Evolutionary conservation across 2,888 invertebrate species (phyloP), one percentile per base, ranked within the genome.

Genomic region (Epinotia nisella): DNA sequence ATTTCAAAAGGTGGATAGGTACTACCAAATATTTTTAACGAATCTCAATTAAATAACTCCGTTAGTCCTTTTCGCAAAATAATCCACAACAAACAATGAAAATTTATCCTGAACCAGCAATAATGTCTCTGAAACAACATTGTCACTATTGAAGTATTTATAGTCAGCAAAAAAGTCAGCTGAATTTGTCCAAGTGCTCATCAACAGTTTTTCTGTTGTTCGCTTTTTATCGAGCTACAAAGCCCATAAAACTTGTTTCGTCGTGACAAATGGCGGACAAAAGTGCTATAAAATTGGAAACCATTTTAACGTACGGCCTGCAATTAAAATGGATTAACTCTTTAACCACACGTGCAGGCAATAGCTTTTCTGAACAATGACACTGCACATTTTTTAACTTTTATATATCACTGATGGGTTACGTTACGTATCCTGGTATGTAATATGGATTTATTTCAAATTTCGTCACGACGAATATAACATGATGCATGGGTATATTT

Each of bases 261-360:
- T 51, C 21, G 65, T 66, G 71, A 71, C 71, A 71, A 71, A 71
- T 66, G 71, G 66, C 41, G 53, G 24, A 41, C 59, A 60, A 60
- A 71, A 66, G 17, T 53, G 71, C 60, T 71, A 66, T 71, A 66
- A 60, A 71, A 66, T 71, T 65, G 39, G 65, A 39, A 39, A 41
- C 65, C 71, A 51, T 71, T 71, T 71, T 66, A 66, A 71, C 53
- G 66, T 45, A 55, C 64, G 53, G 13, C 49, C 70, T 15, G 19
- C 71, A 66, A 71, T 71, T 66, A 66, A 71, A 71, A 55, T 19
- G 65, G 65, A 66, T 71, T 71, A 71, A 66, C 65, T 53, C 24
- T 71, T 58, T 70, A 51, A 65, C 64, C 56, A 49, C 49, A 64
- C 10, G n/a, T 10, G 35, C 58, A 19, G 45, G 29, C 56, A 24